Base-by-base conservation (phyloP, 1,140 invertebrate genomes). In the Brachionus asplanchnoidis region DNA sequence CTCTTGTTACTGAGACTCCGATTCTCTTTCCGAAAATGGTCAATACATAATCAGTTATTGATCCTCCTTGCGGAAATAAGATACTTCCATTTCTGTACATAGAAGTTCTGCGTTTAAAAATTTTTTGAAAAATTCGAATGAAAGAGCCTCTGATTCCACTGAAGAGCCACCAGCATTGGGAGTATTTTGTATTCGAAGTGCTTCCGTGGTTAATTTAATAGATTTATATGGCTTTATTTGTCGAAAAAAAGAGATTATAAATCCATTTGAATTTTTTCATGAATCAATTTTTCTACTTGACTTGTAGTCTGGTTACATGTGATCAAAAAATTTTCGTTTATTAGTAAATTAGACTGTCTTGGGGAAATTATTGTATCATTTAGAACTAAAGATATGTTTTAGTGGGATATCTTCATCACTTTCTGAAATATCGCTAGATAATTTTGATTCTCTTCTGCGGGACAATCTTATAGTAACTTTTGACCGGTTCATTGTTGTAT, bases 141-240 rank as follows among this genome's bases (percentile, higher is more conserved):
- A 89, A 26, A 89, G 73, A 5, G 88, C 87, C 84, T 89, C 88
- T 6, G 88, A 89, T 11, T 87, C 84, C 0, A 88, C 86, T 4
- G 88, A 89, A 50, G 85, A 88, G n/a, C 88, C 88, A 3, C 88
- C 88, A 44, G n/a, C n/a, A n/a, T n/a, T n/a, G n/a, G n/a, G n/a
- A n/a, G n/a, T n/a, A n/a, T n/a, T n/a, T n/a, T n/a, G n/a, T n/a
- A n/a, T n/a, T n/a, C n/a, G n/a, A n/a, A n/a, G n/a, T n/a, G n/a
- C n/a, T n/a, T n/a, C n/a, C n/a, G n/a, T n/a, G n/a, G n/a, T n/a
- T n/a, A n/a, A n/a, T n/a, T n/a, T n/a, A n/a, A n/a, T n/a, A n/a
- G n/a, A n/a, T n/a, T n/a, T n/a, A n/a, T n/a, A n/a, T n/a, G n/a
- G n/a, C n/a, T n/a, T n/a, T n/a, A n/a, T n/a, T n/a, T n/a, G n/a